Base-by-base conservation (phyloP, 2,113 vertebrate species). In the Albula glossodonta region DNA sequence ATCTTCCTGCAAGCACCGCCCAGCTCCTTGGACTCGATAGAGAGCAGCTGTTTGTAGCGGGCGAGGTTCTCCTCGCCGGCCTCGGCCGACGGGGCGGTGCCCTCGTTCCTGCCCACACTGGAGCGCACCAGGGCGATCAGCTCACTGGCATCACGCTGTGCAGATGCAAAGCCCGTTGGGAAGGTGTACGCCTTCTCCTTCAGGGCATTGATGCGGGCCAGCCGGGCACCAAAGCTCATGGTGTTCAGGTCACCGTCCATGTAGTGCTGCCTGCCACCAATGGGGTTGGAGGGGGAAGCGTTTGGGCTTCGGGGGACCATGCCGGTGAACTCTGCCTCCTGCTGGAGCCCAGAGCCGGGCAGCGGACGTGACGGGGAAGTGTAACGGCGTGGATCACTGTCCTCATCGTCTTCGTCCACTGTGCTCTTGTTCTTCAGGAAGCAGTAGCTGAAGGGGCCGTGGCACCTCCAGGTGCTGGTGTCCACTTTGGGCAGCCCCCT, bases 61-160 rank as follows among this genome's bases (percentile, higher is more conserved):
- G 95, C 95, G 93, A 94, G 94, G 86, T 96, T 95, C 81, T 94
- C 93, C 89, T 96, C 93, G 82, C 90, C 91, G 82, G 91, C 91
- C 92, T 95, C 94, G 82, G 93, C 93, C 31, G 82, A 90, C 84
- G 91, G 89, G 2, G 82, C 83, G 4, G 85, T 53, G 85, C 51
- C 78, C 82, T 88, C 83, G 17, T 5, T n/a, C 90, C 91, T 93
- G 84, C 94, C 93, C 85, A 95, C 90, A 86, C 96, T 96, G 89
- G 94, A 96, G 86, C 95, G 95, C 93, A 99, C 94, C 90, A 98
- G 95, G 87, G 94, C 92, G 83, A 96, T 96, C 91, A 98, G 96
- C 90, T 98, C 98, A 93, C 96, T 96, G 93, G 97, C 97, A 96
- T 98, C 97, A 90, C 96, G 97, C 89, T 96, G 96, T 92, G 97